Conservation (phyloP, 2,113 vertebrate species). For the Xyrauchen texanus region DNA sequence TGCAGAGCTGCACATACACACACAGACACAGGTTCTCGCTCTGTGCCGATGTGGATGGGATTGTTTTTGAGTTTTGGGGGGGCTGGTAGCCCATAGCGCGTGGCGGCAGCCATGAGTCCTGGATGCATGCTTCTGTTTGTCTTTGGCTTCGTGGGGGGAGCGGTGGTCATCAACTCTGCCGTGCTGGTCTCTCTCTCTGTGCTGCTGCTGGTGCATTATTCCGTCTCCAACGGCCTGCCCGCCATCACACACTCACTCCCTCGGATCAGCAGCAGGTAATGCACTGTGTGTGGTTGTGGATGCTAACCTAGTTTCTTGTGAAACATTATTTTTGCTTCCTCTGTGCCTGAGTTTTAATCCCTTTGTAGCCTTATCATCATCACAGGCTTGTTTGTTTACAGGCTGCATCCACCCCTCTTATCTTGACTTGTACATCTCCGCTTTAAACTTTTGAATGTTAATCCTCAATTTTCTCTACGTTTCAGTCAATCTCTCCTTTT, state of each 20-base stretch:
- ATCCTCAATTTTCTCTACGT: background rate
- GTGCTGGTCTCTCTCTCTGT: conserved; percentile 96
- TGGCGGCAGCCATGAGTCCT: conserved; percentile 91
- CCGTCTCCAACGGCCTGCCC: conserved; percentile 88
- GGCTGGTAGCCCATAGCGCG: conserved; percentile 63
- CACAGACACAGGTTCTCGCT: conserved; percentile 16
- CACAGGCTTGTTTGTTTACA: background rate
- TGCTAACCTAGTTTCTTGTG: background rate
- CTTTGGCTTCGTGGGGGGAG: conserved; percentile 98
- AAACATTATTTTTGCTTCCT: background rate
- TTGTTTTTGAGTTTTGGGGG: conserved; percentile 78
- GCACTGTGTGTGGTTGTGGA: background rate
- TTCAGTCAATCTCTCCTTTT: background rate
- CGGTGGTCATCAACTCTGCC: conserved; percentile 98
- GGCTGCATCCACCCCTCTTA: background rate
- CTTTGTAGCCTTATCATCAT: background rate
- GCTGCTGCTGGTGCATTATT: conserved; percentile 98
- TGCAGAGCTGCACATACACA: conserved; percentile 62
- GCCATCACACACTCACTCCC: conserved; percentile 84
- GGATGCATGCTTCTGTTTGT: conserved; percentile 99
- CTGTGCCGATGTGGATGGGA: conserved; percentile 76
- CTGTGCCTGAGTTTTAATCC: background rate
- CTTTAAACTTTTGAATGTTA: background rate
- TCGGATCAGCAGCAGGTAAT: conserved; percentile 77
- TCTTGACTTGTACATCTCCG: background rate